Base-by-base conservation (phyloP, 1,140 invertebrate species). In the Vollenhovia emeryi region DNA sequence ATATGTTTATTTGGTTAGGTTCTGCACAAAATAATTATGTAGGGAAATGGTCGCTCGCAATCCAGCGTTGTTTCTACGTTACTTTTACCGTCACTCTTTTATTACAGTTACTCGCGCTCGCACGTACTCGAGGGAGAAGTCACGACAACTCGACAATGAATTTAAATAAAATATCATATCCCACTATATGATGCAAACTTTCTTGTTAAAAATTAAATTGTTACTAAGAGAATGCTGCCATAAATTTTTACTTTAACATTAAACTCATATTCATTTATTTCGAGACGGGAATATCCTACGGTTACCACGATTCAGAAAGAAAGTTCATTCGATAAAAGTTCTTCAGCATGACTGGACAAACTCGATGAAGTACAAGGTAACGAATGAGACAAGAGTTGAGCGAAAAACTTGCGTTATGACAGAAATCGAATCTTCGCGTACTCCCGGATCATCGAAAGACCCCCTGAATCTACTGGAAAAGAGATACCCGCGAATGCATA, bases 391-490 rank as follows among this genome's bases (percentile, higher is more conserved):
- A 43, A 15, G 36, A 43, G 64, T 45, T 7, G 43, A 48, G 21
- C 15, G 43, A 40, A 69, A 68, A 68, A 45, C 24, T 45, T 1
- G 24, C 21, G 43, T 48, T 48, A 69, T 69, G 66, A 48, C 43
- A 50, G 43, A 71, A 71, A 71, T 71, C 45, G 9, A 71, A 71
- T 71, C 18, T 71, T 18, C 27, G 21, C 66, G 1, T n/a, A n/a
- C n/a, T n/a, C n/a, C n/a, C n/a, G n/a, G n/a, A n/a, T n/a, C n/a
- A n/a, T n/a, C n/a, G n/a, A n/a, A n/a, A n/a, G n/a, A n/a, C n/a
- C n/a, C n/a, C n/a, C n/a, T n/a, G n/a, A n/a, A n/a, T n/a, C n/a
- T n/a, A n/a, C n/a, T n/a, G n/a, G n/a, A n/a, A n/a, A n/a, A n/a
- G 15, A 69, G 7, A 48, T 69, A 43, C 15, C 24, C 9, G 9